Evolutionary conservation across 2,113 vertebrate genomes (phyloP), one percentile per base, ranked within the genome.

Genomic region (Dipodomys merriami): DNA sequence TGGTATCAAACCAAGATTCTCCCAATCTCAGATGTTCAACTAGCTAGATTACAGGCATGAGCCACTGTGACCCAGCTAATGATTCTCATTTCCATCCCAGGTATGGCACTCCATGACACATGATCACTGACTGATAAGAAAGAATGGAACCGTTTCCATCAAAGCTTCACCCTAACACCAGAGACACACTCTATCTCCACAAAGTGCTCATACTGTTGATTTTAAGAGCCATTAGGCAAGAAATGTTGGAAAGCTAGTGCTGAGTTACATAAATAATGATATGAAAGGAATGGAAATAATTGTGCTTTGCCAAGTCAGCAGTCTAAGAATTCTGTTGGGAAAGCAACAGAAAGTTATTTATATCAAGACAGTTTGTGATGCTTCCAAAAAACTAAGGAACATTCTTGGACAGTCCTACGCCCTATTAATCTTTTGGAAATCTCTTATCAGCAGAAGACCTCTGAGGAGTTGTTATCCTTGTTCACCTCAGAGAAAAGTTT

Each of bases 241-340:
- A 95, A 71, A 91, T 23, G 60, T 69, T 91, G 94, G 88, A 94
- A 97, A 91, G 86, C 67, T 65, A 77, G 33, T 4, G 3, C 67
- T n/a, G 68, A 68, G 53, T 90, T 94, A 83, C 53, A 94, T 88
- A 96, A 97, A 96, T 88, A 96, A 90, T 81, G 73, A 93, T 88
- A 85, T 83, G 80, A 94, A 91, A 78, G 83, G 81, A 91, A 84
- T 95, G 93, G 93, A 92, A 95, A 95, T 82, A 60, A 84, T 53
- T 68, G 65, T 79, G 44, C 77, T 96, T 87, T 95, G 95, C 90
- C 96, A 96, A 95, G 69, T 95, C 96, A 97, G 95, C 93, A 95
- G 94, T 95, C 95, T 96, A 96, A 96, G 88, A 95, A 94, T 79
- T 86, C 84, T 94, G 80, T 87, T 94, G 68, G 87, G 9, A 30